phyloP scores from a whole-genome alignment of 2,888 invertebrate genomes.

The Ormia ochracea region DNA sequence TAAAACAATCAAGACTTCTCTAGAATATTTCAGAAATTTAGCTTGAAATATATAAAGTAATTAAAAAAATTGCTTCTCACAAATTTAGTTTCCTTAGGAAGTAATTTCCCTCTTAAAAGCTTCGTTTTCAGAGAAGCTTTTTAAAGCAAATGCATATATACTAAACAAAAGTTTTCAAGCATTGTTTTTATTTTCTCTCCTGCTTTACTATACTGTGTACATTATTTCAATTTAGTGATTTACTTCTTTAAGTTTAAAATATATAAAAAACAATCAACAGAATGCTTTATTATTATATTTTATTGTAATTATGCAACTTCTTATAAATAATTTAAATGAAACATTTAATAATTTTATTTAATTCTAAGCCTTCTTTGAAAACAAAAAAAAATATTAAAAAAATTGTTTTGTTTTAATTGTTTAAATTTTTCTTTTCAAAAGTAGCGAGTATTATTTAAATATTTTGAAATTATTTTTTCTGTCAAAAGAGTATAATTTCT shows the following conservation, averaged over 20 bases:
- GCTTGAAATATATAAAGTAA: background rate
- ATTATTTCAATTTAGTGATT: constrained; percentile 48
- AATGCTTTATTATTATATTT: constrained; percentile 61
- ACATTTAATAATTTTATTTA: background rate
- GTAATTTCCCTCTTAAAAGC: background rate
- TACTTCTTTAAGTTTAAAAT: constrained; percentile 22
- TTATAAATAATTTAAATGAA: constrained; percentile 19
- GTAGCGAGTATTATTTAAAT: constrained; percentile 57
- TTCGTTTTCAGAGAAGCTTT: background rate
- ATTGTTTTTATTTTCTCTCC: constrained; percentile 2
- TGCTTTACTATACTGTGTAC: constrained; percentile 45
- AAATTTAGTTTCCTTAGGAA: background rate
- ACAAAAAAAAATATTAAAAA: constrained; percentile 43
- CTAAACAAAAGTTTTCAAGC: constrained; percentile 4
- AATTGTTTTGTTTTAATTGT: constrained; percentile 55
- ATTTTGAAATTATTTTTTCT: constrained; percentile 66
- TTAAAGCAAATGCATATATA: no score
- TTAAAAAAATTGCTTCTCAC: background rate
- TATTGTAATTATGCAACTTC: constrained; percentile 22
- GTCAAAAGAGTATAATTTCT: constrained; percentile 51
- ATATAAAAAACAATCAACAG: constrained; percentile 30
- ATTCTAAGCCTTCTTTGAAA: constrained; percentile 32
- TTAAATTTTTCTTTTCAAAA: constrained; percentile 32
- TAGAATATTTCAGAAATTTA: background rate
- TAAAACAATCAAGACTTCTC: background rate